Conservation (phyloP, 2,888 invertebrate species). For the Stictocephala bisonia region DNA sequence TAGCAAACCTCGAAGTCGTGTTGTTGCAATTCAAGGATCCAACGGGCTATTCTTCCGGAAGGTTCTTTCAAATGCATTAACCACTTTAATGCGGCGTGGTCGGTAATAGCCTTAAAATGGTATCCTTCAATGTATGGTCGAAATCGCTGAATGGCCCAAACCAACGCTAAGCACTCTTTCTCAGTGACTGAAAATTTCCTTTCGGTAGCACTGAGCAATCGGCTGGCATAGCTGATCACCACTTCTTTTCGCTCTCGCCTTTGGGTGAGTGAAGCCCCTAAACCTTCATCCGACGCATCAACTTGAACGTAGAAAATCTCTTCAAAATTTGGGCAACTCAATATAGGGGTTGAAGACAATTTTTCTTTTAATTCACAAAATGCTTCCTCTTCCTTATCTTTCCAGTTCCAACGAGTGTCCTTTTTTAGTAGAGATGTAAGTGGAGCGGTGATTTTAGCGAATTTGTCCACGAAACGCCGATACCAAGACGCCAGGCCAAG, state of each 20-base stretch:
- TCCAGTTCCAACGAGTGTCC: slow-evolving; percentile 8
- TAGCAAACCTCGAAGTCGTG: slow-evolving; percentile 20
- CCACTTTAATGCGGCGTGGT: slow-evolving; percentile 52
- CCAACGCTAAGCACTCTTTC: slow-evolving; percentile 56
- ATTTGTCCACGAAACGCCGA: slow-evolving; percentile 9
- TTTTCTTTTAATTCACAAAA: background rate
- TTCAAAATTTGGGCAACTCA: slow-evolving; percentile 51
- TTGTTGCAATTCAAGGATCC: slow-evolving; percentile 52
- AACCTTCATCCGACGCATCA: slow-evolving; percentile 49
- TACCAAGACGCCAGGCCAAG: slow-evolving; percentile 29
- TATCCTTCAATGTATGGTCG: slow-evolving; percentile 57
- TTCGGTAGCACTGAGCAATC: slow-evolving; percentile 51
- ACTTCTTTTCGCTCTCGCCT: slow-evolving; percentile 49
- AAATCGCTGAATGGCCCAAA: slow-evolving; percentile 55
- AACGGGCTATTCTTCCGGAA: slow-evolving; percentile 51
- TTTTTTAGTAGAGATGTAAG: slow-evolving; percentile 10
- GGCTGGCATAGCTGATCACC: slow-evolving; percentile 56
- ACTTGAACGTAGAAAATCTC: slow-evolving; percentile 48
- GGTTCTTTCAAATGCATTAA: slow-evolving; percentile 52
- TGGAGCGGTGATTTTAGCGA: slow-evolving; percentile 12
- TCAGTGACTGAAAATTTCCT: slow-evolving; percentile 55
- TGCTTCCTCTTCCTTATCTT: background rate
- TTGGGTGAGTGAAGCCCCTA: slow-evolving; percentile 54
- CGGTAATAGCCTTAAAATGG: slow-evolving; percentile 34
- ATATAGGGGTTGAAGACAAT: slow-evolving; percentile 45